Evolutionary conservation across 2,888 invertebrate genomes (phyloP), one percentile per base, ranked within the genome.

Genomic region (Caenorhabditis macrosperma): DNA sequence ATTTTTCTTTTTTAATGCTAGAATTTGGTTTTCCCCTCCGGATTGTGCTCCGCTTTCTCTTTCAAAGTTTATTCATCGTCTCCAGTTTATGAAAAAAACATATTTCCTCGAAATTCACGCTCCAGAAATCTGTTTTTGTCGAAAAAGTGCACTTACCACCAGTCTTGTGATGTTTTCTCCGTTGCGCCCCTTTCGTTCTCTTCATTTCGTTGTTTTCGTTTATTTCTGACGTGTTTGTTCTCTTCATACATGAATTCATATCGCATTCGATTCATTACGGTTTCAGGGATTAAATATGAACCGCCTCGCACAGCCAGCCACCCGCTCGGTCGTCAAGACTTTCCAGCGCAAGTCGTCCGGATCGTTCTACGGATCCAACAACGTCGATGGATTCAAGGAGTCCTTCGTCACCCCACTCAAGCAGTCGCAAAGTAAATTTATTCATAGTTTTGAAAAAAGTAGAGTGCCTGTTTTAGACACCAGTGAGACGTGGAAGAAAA

Each of bases 401-500:
- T 68, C 82, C 10, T 61, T 78, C 63, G 75, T 72, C 74, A 60
- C 60, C 10, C 75, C 77, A 50, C 75, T 88, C 78, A 88, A 87
- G 85, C 71, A 85, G n/a, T 80, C 86, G n/a, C 82, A 85, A 15
- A 81, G 86, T 85, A 54, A 68, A 79, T 67, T 44, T 26, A 22
- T 10, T 33, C 12, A 9, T 33, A 26, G 50, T 17, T 20, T 50
- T 35, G 4, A n/a, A 22, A 48, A 63, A 30, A 41, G 5, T 33
- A 22, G 10, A 38, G 15, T 61, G 50, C 20, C 30, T 20, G 20
- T 80, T 85, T 64, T 54, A 86, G 85, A 80, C 64, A 85, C 88
- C 44, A 83, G 77, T 59, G 77, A 83, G 55, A 88, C 87, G 50
- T 88, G 88, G 88, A 84, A 79, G 78, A 88, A 88, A 84, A 88